Percentiles rank a stretch among this genome's conserved stretches.
phyloP scores from a whole-genome alignment of 2,888 invertebrate species.

The Eristalis pertinax region DNA sequence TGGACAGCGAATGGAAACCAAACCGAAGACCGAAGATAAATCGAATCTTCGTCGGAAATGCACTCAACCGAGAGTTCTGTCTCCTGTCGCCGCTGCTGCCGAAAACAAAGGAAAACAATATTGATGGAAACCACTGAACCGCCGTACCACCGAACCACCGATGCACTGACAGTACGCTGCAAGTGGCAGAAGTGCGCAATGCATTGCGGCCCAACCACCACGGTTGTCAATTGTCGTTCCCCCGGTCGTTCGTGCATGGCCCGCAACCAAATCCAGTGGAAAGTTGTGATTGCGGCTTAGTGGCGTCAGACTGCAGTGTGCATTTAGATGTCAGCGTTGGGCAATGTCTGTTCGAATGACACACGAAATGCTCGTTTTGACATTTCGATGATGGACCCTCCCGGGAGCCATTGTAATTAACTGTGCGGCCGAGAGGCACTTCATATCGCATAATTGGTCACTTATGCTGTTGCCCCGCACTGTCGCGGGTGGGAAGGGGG shows the following conservation, averaged over 20 bases:
- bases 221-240: slow-evolving; percentile 46
- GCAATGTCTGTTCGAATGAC: slow-evolving; percentile 48
- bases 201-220: slow-evolving; percentile 7
- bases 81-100: background rate
- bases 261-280: slow-evolving; percentile 31
- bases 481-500: background rate
- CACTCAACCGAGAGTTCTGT: slow-evolving; percentile 8
- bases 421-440: slow-evolving; percentile 12
- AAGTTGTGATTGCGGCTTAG: slow-evolving; percentile 37
- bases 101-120: background rate
- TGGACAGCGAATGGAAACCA: slow-evolving; percentile 25
- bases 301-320: slow-evolving; percentile 10
- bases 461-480: slow-evolving; percentile 20
- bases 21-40: slow-evolving; percentile 40
- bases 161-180: slow-evolving; percentile 3
- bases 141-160: background rate
- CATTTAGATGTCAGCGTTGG: slow-evolving; percentile 48
- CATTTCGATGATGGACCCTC: slow-evolving; percentile 57
- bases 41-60: slow-evolving; percentile 38
- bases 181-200: slow-evolving; percentile 26
- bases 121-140: background rate
- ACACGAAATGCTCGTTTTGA: slow-evolving; percentile 51
- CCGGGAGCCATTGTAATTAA: slow-evolving; percentile 41
- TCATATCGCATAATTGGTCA: slow-evolving; percentile 51
- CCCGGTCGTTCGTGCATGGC: slow-evolving; percentile 30